A percentile compares a stretch with the other conserved stretches of the same genome.
phyloP scores from a whole-genome alignment of 2,888 invertebrate species.

The Agrochola litura region DNA sequence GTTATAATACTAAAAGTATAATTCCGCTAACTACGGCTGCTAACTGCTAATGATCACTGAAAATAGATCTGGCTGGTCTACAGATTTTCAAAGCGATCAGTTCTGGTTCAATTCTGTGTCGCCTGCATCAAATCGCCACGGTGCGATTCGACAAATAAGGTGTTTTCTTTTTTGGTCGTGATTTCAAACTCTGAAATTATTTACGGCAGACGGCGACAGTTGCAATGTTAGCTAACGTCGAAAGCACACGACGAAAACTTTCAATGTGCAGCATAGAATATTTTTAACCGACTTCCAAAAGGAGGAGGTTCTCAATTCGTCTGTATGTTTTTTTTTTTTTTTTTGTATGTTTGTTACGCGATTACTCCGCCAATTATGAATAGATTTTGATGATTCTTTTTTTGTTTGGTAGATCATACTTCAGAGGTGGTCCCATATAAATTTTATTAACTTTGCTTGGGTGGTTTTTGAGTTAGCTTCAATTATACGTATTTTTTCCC shows the following conservation, averaged over 20 bases:
- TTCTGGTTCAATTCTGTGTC: constrained; percentile 39
- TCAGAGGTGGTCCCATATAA: too few species aligned
- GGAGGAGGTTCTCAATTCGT: too few species aligned
- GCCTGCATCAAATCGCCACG: constrained; percentile 35
- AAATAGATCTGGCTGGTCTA: constrained; percentile 15
- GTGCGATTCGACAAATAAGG: constrained; percentile 37
- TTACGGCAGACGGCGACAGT: constrained; percentile 46
- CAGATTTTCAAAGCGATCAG: constrained; percentile 38
- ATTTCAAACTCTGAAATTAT: constrained; percentile 44
- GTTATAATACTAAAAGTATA: background rate
- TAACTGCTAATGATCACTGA: background rate
- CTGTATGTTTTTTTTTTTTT: too few species aligned
- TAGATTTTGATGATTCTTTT: too few species aligned
- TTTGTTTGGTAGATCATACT: too few species aligned
- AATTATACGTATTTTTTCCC: too few species aligned
- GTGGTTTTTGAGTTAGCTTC: too few species aligned
- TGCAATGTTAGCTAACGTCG: constrained; percentile 32
- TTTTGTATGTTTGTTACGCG: too few species aligned
- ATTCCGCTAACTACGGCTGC: background rate
- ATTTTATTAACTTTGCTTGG: too few species aligned
- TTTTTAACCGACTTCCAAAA: too few species aligned
- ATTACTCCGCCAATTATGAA: too few species aligned
- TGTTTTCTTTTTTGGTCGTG: constrained; percentile 40
- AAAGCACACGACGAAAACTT: constrained; percentile 20
- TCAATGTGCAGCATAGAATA: constrained; percentile 17